Evolutionary conservation across 2,888 invertebrate species (phyloP).

Genomic region (Rotaria sp.): DNA sequence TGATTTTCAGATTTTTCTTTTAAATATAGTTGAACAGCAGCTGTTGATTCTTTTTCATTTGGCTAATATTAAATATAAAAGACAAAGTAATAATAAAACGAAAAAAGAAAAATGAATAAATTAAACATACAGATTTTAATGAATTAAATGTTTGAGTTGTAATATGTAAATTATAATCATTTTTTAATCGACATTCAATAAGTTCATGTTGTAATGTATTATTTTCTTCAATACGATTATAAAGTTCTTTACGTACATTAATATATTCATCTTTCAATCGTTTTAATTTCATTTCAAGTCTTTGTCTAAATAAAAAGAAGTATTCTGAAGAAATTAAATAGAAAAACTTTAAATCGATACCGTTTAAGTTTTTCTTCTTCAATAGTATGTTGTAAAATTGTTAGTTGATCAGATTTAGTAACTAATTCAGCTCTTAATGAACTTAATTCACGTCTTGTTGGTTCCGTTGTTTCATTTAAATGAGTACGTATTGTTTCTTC

Average conservation of each 20-base stretch:
- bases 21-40: background rate
- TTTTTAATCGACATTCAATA: background rate
- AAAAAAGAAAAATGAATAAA: too few relatives aligned
- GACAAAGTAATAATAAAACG: too few relatives aligned
- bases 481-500: background rate
- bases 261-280: constrained; percentile 21
- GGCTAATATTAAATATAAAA: background rate
- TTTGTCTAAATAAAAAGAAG: background rate
- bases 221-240: background rate
- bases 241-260: background rate
- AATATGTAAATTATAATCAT: background rate
- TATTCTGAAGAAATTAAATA: too few relatives aligned
- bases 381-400: background rate
- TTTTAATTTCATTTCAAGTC: constrained; percentile 25
- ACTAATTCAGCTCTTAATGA: background rate
- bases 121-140: background rate
- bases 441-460: background rate
- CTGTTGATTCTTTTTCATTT: background rate
- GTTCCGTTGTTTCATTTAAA: background rate
- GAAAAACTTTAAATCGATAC: background rate
- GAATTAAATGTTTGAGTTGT: background rate
- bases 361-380: background rate
- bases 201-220: constrained; percentile 10
- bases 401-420: background rate
- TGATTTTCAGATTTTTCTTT: constrained; percentile 16